Conservation (phyloP, 2,888 invertebrate genomes). For the Acheta domesticus region DNA sequence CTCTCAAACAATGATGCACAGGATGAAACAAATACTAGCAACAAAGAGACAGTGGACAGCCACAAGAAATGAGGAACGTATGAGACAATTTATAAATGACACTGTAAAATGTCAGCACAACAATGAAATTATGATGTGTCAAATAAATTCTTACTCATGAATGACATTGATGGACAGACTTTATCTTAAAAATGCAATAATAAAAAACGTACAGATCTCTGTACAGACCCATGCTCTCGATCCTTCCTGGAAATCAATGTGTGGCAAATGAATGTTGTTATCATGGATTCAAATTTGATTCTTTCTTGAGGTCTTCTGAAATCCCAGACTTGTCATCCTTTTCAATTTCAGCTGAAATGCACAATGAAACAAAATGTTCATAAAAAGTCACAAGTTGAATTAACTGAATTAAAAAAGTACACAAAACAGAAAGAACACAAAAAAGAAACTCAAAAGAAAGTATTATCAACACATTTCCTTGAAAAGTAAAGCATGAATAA, state of each 20-base stretch:
- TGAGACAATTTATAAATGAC: not conserved
- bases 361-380: not conserved
- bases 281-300: slow-evolving; percentile 35
- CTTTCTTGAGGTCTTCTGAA: slow-evolving; percentile 63
- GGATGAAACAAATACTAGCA: not conserved
- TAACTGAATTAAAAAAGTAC: too few relatives aligned
- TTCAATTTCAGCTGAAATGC: slow-evolving; percentile 31
- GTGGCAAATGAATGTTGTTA: slow-evolving; percentile 21
- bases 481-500: too few relatives aligned
- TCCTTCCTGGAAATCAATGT: not conserved
- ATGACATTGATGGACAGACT: slow-evolving; percentile 18
- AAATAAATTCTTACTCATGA: not conserved
- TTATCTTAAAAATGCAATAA: slow-evolving; percentile 18
- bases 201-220: slow-evolving; percentile 4
- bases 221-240: not conserved
- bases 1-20: not conserved
- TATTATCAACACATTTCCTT: not conserved
- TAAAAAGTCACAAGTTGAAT: not conserved
- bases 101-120: slow-evolving; percentile 5
- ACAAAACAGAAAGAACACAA: not conserved
- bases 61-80: not conserved
- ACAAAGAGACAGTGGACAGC: not conserved
- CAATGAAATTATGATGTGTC: not conserved
- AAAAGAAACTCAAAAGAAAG: not conserved
- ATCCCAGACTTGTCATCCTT: slow-evolving; percentile 51